phyloP scores from a whole-genome alignment of 37 sponge, comb jelly and placozoan species.

The Dysidea cf. avara region DNA sequence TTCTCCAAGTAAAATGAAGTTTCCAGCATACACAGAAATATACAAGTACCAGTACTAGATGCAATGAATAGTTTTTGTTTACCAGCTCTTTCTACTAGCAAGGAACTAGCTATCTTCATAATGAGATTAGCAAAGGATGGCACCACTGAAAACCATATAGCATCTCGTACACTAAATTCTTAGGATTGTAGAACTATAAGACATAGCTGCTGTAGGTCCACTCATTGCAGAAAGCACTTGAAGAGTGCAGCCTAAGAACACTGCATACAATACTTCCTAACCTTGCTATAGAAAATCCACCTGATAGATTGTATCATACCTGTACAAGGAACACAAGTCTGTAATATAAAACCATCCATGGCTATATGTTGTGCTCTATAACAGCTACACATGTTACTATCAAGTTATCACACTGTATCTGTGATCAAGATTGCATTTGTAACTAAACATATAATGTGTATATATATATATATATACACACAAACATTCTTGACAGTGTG shows the following conservation, averaged over 20 bases:
- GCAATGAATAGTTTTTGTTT: constrained; percentile 78
- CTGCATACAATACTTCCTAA: constrained; percentile 77
- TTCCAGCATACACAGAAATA: constrained; percentile 43
- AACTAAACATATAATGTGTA: too few relatives aligned
- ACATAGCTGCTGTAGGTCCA: constrained; percentile 94
- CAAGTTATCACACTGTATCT: too few relatives aligned
- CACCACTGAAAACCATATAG: constrained; percentile 84
- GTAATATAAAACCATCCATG: too few relatives aligned
- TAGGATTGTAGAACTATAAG: constrained; percentile 91
- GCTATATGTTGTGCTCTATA: too few relatives aligned
- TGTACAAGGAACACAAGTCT: too few relatives aligned
- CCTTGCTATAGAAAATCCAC: constrained; percentile 34
- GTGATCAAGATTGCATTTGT: too few relatives aligned
- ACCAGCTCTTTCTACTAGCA: constrained; percentile 77
- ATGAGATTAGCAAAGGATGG: constrained; percentile 79
- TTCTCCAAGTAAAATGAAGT: constrained; percentile 41
- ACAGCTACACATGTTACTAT: too few relatives aligned
- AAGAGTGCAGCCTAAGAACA: constrained; percentile 85
- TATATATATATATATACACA: too few relatives aligned
- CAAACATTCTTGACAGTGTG: too few relatives aligned
- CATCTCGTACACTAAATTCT: constrained; percentile 53
- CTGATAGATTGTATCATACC: too few relatives aligned
- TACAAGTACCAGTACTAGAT: constrained; percentile 57
- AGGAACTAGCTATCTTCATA: constrained; percentile 72
- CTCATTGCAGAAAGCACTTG: constrained; percentile 87